Conservation (phyloP, 2,797 vertebrate genomes). For the Chlorospingus flavigularis region DNA sequence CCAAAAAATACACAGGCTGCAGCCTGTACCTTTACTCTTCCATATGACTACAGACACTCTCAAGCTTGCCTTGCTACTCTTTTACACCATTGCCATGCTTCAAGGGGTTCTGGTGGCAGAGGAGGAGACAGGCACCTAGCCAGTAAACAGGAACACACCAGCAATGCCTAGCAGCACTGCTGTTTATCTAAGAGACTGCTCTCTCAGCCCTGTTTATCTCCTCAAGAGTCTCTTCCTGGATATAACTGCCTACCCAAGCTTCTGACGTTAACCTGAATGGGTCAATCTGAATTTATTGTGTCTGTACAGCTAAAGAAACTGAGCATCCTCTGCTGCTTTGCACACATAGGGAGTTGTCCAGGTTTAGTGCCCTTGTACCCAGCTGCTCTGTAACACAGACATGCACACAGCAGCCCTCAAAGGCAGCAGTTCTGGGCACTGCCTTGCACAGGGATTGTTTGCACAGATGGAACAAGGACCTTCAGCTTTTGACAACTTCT, state of each 20-base stretch:
- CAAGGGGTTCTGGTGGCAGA: not conserved
- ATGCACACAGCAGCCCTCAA: not conserved
- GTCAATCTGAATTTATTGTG: not conserved
- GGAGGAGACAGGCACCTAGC: not conserved
- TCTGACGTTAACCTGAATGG: not conserved
- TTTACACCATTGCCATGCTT: fast-evolving
- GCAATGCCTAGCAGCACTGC: not conserved
- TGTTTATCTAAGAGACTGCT: not conserved
- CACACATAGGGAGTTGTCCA: not conserved
- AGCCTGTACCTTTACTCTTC: not conserved
- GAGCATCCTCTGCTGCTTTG: not conserved
- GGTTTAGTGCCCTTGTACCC: not conserved
- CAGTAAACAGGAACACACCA: not conserved
- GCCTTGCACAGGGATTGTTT: not conserved
- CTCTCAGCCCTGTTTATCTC: not conserved
- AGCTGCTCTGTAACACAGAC: not conserved
- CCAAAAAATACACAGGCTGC: not conserved
- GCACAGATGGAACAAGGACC: not conserved
- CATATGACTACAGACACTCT: not conserved
- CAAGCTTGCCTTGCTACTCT: not conserved
- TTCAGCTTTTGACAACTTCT: not conserved
- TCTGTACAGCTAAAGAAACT: not conserved
- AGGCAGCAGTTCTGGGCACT: not conserved
- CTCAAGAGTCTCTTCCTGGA: not conserved
- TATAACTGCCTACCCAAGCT: not conserved